These are phyloP conservation scores for Germaria angustata DNA, from an alignment of 2,888 invertebrate species.

Conservation along the genomic window DNA sequence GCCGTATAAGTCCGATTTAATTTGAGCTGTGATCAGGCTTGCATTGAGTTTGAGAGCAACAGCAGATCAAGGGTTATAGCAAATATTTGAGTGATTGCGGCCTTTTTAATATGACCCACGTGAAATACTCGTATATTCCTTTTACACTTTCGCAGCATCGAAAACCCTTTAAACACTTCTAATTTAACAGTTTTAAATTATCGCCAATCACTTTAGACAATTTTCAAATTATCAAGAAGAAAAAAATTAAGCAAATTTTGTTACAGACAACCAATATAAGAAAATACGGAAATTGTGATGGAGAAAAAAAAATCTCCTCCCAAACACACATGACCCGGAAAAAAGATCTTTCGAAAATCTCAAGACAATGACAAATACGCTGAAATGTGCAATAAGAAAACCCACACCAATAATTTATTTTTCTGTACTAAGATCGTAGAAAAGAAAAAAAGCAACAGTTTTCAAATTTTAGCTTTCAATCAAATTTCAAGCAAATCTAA, in stretches of 20 bases:
- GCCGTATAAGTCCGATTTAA: too few relatives aligned
- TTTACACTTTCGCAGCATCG: background rate
- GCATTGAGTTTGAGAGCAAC: too few relatives aligned
- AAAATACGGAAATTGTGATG: slow-evolving; percentile 8
- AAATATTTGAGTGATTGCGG: too few relatives aligned
- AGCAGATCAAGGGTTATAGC: too few relatives aligned
- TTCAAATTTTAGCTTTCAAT: slow-evolving; percentile 64
- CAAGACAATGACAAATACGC: slow-evolving; percentile 62
- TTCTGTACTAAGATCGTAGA: slow-evolving; percentile 28
- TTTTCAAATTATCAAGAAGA: slow-evolving; percentile 55
- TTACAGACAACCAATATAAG: background rate
- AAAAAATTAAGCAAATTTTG: slow-evolving; percentile 24
- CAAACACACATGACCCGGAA: slow-evolving; percentile 31
- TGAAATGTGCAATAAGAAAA: slow-evolving; percentile 59
- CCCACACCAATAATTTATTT: slow-evolving; percentile 61
- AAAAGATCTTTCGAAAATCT: slow-evolving; percentile 25
- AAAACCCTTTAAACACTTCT: background rate
- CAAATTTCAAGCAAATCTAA: slow-evolving; percentile 45
- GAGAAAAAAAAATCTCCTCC: background rate
- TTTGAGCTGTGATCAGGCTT: too few relatives aligned
- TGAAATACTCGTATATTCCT: background rate
- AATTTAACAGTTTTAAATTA: slow-evolving; percentile 36
- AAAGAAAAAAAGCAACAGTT: too few relatives aligned
- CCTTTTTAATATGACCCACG: background rate
- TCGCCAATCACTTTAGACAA: slow-evolving; percentile 38